A percentile compares a stretch with the other conserved stretches of the same genome.
Conservation (phyloP, 2,113 vertebrate species). For the Periophthalmodon schlosseri region DNA sequence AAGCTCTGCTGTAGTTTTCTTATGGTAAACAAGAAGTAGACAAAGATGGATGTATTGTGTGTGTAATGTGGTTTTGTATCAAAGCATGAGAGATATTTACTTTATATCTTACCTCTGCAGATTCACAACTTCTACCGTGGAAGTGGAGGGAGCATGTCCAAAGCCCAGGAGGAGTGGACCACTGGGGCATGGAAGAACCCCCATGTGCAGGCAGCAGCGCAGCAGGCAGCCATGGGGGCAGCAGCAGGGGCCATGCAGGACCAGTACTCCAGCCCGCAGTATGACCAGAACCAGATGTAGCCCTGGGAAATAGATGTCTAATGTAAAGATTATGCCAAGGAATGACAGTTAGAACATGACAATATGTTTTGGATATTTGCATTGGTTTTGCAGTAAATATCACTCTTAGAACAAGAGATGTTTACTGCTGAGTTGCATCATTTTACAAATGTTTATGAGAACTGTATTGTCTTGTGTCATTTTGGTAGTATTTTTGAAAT, state of each 20-base stretch:
- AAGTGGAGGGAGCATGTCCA: conserved; percentile 91
- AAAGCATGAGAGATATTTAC: neutral
- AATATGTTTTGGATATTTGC: neutral
- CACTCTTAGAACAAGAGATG: neutral
- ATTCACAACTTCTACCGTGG: conserved; percentile 98
- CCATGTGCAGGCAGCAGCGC: conserved; percentile 89
- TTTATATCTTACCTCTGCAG: conserved; percentile 60
- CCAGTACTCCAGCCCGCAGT: conserved; percentile 60
- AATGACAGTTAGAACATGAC: neutral
- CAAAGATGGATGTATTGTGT: neutral
- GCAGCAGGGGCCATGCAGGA: conserved; percentile 83
- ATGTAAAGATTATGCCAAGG: conserved; percentile 33
- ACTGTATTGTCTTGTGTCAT: neutral
- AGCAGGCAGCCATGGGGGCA: conserved; percentile 87
- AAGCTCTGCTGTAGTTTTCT: neutral
- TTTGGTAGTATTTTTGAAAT: neutral
- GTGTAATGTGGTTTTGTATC: neutral
- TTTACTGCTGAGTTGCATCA: conserved; percentile 2
- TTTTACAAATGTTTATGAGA: neutral
- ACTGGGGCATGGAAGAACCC: conserved; percentile 97
- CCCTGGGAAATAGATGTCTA: conserved; percentile 5
- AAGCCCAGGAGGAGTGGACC: conserved; percentile 96
- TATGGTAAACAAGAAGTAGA: neutral
- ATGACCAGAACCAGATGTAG: conserved; percentile 67
- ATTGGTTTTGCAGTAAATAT: neutral